phyloP scores from a whole-genome alignment of 2,113 vertebrate species.

The Arizona elegans region DNA sequence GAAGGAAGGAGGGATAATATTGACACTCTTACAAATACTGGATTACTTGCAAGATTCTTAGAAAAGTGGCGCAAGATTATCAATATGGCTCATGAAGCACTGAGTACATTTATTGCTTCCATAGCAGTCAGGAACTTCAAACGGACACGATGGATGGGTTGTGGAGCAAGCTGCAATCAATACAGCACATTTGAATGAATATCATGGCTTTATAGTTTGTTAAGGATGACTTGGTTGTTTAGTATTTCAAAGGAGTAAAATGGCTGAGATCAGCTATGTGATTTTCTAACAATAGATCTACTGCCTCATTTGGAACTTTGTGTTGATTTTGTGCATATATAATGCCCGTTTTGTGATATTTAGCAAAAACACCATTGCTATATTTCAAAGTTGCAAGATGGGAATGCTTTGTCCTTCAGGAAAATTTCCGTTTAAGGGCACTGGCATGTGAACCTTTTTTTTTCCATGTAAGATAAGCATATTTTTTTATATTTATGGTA shows the following conservation, averaged over 20 bases:
- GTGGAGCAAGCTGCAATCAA: background rate
- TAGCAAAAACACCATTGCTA: background rate
- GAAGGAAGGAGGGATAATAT: background rate
- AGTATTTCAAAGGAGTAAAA: slow-evolving; percentile 47
- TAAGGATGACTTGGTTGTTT: slow-evolving; percentile 35
- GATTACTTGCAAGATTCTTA: slow-evolving; percentile 10
- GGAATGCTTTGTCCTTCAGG: slow-evolving; percentile 14
- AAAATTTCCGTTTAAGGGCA: slow-evolving; percentile 14
- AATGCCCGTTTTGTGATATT: slow-evolving; percentile 4
- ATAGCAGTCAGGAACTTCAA: background rate
- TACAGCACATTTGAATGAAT: slow-evolving; percentile 6
- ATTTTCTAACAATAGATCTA: slow-evolving; percentile 39
- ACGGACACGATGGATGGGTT: slow-evolving; percentile 35
- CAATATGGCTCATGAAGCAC: slow-evolving; percentile 4
- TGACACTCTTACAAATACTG: background rate
- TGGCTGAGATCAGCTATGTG: background rate
- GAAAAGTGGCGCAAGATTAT: background rate
- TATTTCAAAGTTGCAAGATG: slow-evolving; percentile 3
- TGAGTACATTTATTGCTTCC: slow-evolving; percentile 12
- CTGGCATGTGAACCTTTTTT: background rate
- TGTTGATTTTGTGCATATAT: slow-evolving; percentile 22
- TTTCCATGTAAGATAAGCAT: background rate
- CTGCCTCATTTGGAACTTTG: slow-evolving; percentile 33
- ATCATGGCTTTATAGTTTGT: slow-evolving; percentile 48
- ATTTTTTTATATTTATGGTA: background rate